Conservation (phyloP, 2,797 vertebrate genomes). For the Scolopax bukidnonensis region DNA sequence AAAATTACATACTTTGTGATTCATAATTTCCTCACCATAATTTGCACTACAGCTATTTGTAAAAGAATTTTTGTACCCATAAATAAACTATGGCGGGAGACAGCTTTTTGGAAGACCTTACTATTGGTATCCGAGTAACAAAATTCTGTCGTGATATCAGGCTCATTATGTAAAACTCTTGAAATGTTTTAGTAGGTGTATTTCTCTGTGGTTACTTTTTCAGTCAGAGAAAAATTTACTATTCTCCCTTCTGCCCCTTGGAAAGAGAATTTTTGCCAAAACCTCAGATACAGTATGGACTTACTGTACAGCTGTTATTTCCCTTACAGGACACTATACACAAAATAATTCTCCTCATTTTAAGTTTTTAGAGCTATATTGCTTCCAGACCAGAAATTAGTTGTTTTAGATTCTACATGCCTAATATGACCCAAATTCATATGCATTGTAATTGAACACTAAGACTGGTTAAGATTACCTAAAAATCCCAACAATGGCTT, state of each 20-base stretch:
- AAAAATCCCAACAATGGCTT: neutral
- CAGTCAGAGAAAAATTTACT: neutral
- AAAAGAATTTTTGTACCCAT: neutral
- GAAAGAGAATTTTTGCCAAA: neutral
- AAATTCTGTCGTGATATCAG: neutral
- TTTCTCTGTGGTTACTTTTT: neutral
- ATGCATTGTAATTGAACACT: neutral
- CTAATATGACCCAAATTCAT: neutral
- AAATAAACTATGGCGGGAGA: neutral
- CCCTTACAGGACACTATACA: accelerated
- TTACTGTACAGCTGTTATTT: neutral
- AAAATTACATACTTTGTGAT: accelerated
- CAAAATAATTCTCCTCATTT: neutral
- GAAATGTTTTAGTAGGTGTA: neutral
- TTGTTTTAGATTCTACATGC: neutral
- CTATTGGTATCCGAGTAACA: neutral
- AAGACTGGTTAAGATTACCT: neutral
- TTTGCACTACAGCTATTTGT: neutral
- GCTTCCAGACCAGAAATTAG: neutral
- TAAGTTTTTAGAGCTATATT: neutral
- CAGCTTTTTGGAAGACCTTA: neutral
- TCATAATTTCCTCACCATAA: neutral
- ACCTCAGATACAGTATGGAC: neutral
- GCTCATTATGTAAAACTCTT: neutral
- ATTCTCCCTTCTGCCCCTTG: accelerated